phyloP scores from a whole-genome alignment of 2,888 invertebrate genomes.

The Sinodicranocentrus sp. region DNA sequence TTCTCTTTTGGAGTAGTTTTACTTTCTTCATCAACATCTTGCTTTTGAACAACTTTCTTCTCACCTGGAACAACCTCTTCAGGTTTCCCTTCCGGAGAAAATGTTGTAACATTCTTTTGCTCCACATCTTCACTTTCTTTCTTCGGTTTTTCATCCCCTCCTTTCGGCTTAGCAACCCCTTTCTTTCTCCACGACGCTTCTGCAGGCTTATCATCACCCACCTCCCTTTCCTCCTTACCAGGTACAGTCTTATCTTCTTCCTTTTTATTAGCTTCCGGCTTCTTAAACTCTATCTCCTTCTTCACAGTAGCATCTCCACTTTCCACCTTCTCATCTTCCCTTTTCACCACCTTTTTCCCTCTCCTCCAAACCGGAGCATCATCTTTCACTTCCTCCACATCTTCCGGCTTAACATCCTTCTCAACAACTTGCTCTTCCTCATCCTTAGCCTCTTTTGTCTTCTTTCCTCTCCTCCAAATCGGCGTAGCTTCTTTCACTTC shows the following conservation, averaged over 20 bases:
- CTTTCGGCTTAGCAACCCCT: too few species aligned
- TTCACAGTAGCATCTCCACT: neutral
- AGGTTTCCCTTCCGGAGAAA: neutral
- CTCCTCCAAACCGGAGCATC: too few species aligned
- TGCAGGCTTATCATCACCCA: too few species aligned
- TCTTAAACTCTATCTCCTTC: neutral
- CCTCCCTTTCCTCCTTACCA: too few species aligned
- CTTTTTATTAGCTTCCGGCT: neutral
- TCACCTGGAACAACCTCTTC: neutral
- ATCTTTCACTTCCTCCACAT: too few species aligned
- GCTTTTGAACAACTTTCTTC: neutral
- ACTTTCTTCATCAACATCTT: too few species aligned
- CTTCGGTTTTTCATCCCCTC: too few species aligned
- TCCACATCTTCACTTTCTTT: neutral
- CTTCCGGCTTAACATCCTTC: slow-evolving; percentile 7
- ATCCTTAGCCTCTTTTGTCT: neutral
- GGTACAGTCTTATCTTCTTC: neutral
- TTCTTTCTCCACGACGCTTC: too few species aligned
- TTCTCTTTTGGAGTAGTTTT: slow-evolving; percentile 1
- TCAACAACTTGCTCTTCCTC: neutral
- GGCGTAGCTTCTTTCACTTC: slow-evolving; percentile 7
- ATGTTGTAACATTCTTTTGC: neutral
- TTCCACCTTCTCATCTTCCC: neutral
- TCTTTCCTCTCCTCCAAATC: slow-evolving; percentile 2
- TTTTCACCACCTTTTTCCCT: slow-evolving; percentile 2